phyloP scores from a whole-genome alignment of 2,797 vertebrate species.

The Hypotaenidia okinawae region DNA sequence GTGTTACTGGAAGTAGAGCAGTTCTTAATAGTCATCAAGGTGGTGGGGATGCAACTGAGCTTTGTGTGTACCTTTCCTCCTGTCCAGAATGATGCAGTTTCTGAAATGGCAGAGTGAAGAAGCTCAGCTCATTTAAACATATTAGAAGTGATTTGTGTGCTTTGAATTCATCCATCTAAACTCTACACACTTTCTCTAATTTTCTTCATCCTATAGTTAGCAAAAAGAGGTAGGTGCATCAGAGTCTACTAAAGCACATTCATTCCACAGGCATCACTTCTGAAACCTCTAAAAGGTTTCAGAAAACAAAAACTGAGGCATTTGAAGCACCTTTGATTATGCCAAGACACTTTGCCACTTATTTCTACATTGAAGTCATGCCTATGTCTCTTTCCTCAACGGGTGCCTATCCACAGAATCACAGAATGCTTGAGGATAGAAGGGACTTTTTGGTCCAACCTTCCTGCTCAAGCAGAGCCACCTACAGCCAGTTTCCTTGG shows the following conservation, averaged over 20 bases:
- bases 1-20: neutral
- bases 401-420: neutral
- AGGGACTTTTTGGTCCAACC: neutral
- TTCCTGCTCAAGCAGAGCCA: neutral
- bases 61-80: neutral
- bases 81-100: neutral
- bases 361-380: neutral
- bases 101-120: neutral
- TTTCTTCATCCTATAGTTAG: neutral
- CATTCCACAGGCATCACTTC: neutral
- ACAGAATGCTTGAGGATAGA: neutral
- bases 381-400: neutral
- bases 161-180: neutral
- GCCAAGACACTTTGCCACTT: neutral
- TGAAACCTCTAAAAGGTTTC: neutral
- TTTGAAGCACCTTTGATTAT: neutral
- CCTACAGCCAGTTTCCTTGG: neutral
- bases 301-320: neutral
- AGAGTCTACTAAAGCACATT: neutral
- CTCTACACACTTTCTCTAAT: neutral
- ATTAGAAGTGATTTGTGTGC: neutral
- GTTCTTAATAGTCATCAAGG: neutral
- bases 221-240: neutral
- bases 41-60: rapidly evolving
- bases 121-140: neutral